Conservation (phyloP, 2,888 invertebrate genomes). For the Ophion obscuratus region DNA sequence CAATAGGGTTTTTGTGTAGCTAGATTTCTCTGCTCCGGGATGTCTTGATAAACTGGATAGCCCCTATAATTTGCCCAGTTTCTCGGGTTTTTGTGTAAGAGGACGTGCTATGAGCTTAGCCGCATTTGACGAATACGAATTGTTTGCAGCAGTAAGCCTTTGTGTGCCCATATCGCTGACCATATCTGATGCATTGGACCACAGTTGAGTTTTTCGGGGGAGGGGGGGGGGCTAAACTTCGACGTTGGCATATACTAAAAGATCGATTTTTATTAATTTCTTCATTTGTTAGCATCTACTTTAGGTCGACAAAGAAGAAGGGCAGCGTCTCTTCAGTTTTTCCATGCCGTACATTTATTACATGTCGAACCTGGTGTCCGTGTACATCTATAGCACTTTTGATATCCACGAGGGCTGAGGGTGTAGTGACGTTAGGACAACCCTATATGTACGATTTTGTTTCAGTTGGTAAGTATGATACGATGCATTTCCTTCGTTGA, state of each 20-base stretch:
- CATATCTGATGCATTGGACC: slow-evolving; percentile 61
- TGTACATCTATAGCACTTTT: slow-evolving; percentile 53
- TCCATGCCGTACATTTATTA: slow-evolving; percentile 57
- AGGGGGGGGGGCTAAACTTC: no score
- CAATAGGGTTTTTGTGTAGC: slow-evolving; percentile 15
- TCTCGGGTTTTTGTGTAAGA: neutral
- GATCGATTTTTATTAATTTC: slow-evolving; percentile 69
- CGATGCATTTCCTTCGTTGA: no score
- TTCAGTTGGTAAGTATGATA: slow-evolving; percentile 51
- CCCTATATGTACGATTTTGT: slow-evolving; percentile 57
- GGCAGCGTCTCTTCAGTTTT: slow-evolving; percentile 65
- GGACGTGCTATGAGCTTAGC: slow-evolving; percentile 81
- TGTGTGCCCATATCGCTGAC: slow-evolving; percentile 84
- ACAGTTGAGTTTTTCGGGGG: no score
- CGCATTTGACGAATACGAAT: slow-evolving; percentile 83
- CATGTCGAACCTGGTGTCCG: slow-evolving; percentile 62
- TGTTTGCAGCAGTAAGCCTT: slow-evolving; percentile 82
- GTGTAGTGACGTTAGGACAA: slow-evolving; percentile 61
- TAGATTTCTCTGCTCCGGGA: slow-evolving; percentile 1
- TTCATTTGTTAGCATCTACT: slow-evolving; percentile 70
- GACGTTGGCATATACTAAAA: no score
- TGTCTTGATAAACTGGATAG: slow-evolving; percentile 3
- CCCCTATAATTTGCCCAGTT: slow-evolving; percentile 33
- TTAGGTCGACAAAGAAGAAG: slow-evolving; percentile 69
- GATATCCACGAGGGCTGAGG: slow-evolving; percentile 49